A percentile compares a stretch with the other conserved stretches of the same genome.
phyloP scores from a whole-genome alignment of 2,797 vertebrate species.

The Pteronotus mesoamericanus region DNA sequence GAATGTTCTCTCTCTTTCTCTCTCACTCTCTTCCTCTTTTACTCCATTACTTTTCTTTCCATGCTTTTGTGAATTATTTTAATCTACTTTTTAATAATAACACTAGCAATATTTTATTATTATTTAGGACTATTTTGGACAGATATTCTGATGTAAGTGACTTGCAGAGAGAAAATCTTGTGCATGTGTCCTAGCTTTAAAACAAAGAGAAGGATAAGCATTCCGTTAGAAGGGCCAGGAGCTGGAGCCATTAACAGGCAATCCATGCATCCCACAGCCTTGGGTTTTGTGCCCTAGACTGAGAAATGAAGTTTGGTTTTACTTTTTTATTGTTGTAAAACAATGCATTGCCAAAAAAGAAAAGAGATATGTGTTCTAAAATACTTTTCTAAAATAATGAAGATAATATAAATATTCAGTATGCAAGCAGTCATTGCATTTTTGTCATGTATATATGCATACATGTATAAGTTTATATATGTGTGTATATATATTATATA shows the following conservation, averaged over 20 bases:
- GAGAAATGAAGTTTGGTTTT: background rate
- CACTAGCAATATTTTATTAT: background rate
- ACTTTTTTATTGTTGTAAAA: background rate
- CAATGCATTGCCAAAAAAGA: background rate
- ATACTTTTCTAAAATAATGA: background rate
- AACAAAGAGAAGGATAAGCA: background rate
- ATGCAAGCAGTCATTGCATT: background rate
- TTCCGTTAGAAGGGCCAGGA: background rate
- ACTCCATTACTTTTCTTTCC: background rate
- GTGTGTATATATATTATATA: background rate
- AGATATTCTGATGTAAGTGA: background rate
- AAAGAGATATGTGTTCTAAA: background rate
- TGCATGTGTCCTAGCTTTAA: background rate
- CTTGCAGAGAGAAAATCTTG: background rate
- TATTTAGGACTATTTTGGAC: background rate
- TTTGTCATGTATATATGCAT: background rate
- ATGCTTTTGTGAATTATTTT: background rate
- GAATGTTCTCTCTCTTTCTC: background rate
- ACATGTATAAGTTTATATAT: background rate
- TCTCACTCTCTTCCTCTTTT: background rate
- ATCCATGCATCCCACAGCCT: background rate
- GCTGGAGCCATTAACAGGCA: rapidly evolving
- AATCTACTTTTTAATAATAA: background rate
- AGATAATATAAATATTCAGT: background rate
- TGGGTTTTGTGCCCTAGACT: too few relatives aligned